Base-by-base conservation (phyloP, 2,797 vertebrate genomes). In the Chrosomus eos region DNA sequence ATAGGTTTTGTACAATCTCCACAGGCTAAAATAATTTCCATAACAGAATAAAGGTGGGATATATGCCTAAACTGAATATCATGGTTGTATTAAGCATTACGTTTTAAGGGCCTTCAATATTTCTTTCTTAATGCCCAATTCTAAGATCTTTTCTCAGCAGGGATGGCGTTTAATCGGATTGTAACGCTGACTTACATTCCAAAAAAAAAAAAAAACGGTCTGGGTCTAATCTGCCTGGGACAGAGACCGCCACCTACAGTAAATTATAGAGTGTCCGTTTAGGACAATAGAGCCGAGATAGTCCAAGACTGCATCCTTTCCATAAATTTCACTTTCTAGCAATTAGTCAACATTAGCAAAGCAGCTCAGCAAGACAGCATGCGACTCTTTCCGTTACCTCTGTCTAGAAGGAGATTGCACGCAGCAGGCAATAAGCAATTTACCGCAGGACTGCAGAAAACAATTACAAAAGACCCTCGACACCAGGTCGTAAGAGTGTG, bases 91-190 rank as follows among this genome's bases (percentile, higher is more conserved):
- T 76, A 23, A 7, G 62, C 62, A 68, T n/a, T 38, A 55, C 21
- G 64, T 18, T 38, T 26, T 53, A 38, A 55, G 18, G n/a, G 33
- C 11, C n/a, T 58, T 77, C n/a, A 77, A 77, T 43, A 74, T 48
- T 45, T 82, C n/a, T 62, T 45, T n/a, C 67, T 67, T 77, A 80
- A 76, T 51, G 66, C 36, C 58, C 58, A 43, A 81, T 86, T 81
- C 68, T 81, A 88, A 89, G 78, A 74, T 13, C 26, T 38, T 33
- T 60, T 33, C 68, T 68, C 43, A 1, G 33, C 60, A 81, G 62
- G 76, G 4, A 74, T 43, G 70, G 9, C 16, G 48, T 85, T 91
- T 88, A 88, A 90, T 87, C 88, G 80, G 82, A 89, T 92, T 92
- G 82, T 66, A 83, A 85, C 38, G 81, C 86, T 83, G 87, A 85